phyloP scores from a whole-genome alignment of 2,888 invertebrate species.

The Axea sp. region DNA sequence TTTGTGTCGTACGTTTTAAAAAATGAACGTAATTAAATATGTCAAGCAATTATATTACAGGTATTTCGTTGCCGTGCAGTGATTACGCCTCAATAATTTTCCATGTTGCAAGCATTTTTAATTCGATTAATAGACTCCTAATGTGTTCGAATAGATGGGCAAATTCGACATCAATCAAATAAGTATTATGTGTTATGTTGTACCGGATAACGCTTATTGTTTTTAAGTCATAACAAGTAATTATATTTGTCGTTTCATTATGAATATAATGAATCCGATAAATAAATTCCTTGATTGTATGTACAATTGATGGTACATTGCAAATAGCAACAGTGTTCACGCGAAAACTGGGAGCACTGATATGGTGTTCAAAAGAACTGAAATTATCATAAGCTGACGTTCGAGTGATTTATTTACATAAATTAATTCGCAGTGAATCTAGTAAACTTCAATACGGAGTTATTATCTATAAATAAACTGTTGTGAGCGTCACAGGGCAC shows the following conservation, averaged over 20 bases:
- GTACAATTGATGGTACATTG: slow-evolving; percentile 9
- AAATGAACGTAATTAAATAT: slow-evolving; percentile 16
- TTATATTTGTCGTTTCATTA: slow-evolving; percentile 5
- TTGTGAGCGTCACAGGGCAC: slow-evolving; percentile 1
- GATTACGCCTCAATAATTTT: too few species aligned
- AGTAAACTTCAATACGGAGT: slow-evolving; percentile 9
- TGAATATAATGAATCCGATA: slow-evolving; percentile 11
- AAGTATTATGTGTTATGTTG: slow-evolving; percentile 2
- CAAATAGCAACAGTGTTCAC: slow-evolving; percentile 2
- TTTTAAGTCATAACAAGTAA: slow-evolving; percentile 15
- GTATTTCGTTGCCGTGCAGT: background rate
- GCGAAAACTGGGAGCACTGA: slow-evolving; percentile 12
- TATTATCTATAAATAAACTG: slow-evolving; percentile 26
- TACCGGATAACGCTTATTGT: too few species aligned
- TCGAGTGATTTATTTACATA: slow-evolving; percentile 28
- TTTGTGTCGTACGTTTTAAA: slow-evolving; percentile 9
- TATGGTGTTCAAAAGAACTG: slow-evolving; percentile 9
- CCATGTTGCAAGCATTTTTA: too few species aligned
- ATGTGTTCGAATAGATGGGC: background rate
- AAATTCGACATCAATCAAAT: slow-evolving; percentile 5
- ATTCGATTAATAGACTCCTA: background rate
- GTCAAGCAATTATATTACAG: slow-evolving; percentile 2
- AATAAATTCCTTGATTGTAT: slow-evolving; percentile 14
- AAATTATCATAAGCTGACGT: slow-evolving; percentile 19
- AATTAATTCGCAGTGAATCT: slow-evolving; percentile 19